Conservation (phyloP, 1,140 invertebrate species). For the Eriocheir sinensis region DNA sequence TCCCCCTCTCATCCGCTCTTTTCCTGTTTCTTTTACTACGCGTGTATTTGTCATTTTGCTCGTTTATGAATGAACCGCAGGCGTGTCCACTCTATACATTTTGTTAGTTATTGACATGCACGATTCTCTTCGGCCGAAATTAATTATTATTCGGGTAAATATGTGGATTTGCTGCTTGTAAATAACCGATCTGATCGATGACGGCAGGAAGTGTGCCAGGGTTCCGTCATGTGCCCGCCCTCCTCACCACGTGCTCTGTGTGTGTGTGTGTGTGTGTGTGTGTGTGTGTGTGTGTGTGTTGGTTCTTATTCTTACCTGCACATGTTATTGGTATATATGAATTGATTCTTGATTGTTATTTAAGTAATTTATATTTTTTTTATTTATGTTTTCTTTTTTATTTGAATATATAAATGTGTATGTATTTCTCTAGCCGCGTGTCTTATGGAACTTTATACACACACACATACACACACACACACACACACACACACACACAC, state of each 20-base stretch:
- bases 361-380: no score
- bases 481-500: slow-evolving; percentile 47
- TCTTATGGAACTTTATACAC: neutral
- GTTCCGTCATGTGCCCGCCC: neutral
- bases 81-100: neutral
- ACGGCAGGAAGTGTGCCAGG: neutral
- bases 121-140: neutral
- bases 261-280: neutral
- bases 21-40: slow-evolving; percentile 37
- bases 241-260: neutral
- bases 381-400: no score
- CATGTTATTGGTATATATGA: neutral
- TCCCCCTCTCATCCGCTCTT: slow-evolving; percentile 1
- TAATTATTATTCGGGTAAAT: slow-evolving; percentile 27
- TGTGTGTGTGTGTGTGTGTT: neutral
- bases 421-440: no score
- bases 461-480: neutral
- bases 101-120: neutral
- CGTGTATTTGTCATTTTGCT: slow-evolving; percentile 31
- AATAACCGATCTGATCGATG: neutral
- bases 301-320: neutral
- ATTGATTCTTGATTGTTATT: no score
- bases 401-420: neutral
- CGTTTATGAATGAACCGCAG: slow-evolving; percentile 2
- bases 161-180: slow-evolving; percentile 11